phyloP scores from a whole-genome alignment of 2,888 invertebrate species.

The Eupelmus urozonus region DNA sequence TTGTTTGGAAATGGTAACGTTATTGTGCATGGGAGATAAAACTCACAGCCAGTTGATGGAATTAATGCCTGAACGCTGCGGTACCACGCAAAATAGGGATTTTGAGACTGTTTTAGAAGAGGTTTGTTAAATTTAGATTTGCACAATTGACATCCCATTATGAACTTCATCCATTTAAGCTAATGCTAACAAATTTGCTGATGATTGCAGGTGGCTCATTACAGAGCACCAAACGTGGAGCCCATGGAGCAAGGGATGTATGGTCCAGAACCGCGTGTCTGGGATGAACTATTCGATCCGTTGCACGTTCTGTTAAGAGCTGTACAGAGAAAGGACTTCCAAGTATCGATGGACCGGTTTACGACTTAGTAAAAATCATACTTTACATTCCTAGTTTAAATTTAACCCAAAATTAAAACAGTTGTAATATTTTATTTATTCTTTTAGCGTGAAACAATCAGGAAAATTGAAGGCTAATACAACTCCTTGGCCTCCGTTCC shows the following conservation, averaged over 20 bases:
- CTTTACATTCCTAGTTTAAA: not conserved
- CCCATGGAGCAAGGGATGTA: conserved; percentile 90
- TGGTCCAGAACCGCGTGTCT: conserved; percentile 90
- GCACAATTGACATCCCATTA: not conserved
- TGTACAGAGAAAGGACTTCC: conserved; percentile 94
- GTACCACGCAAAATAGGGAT: conserved; percentile 92
- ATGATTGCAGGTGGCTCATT: conserved; percentile 86
- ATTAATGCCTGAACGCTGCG: conserved; percentile 96
- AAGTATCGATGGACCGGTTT: conserved; percentile 95
- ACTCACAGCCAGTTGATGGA: conserved; percentile 97
- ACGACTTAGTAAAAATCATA: conserved; percentile 86
- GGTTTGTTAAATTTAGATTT: conserved; percentile 75
- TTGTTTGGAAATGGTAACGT: conserved; percentile 93
- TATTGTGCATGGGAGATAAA: conserved; percentile 95
- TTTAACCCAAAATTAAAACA: too few species aligned
- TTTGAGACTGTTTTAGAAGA: conserved; percentile 91
- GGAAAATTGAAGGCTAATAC: conserved; percentile 81
- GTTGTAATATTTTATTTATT: not conserved
- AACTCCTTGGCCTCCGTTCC: conserved; percentile 90
- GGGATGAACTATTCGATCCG: conserved; percentile 96
- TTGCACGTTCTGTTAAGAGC: conserved; percentile 93
- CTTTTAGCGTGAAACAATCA: conserved; percentile 80
- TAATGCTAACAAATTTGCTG: too few species aligned
- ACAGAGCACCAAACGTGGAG: conserved; percentile 93
- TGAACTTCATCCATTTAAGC: conserved; percentile 45